Percentiles rank a stretch among this genome's conserved stretches.
These are phyloP conservation scores for Megalops atlanticus DNA, from an alignment of 2,113 vertebrate genomes.

Conservation along the genomic window DNA sequence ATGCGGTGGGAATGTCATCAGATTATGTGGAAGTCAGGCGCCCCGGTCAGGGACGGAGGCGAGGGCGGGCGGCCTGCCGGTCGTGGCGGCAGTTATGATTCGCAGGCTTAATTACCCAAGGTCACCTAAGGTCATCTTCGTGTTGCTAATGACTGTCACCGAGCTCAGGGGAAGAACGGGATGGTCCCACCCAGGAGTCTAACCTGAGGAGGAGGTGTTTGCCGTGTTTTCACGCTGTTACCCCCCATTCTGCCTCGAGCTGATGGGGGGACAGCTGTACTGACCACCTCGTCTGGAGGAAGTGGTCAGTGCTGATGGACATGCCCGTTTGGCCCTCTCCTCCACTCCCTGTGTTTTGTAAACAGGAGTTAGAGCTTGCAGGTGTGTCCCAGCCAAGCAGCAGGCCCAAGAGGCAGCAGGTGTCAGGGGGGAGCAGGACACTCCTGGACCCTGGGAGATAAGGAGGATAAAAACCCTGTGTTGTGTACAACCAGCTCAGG, in stretches of 20 bases:
- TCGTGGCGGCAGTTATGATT: background rate
- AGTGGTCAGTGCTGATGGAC: background rate
- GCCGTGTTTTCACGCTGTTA: background rate
- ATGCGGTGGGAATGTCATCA: conserved; percentile 35
- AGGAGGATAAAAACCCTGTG: background rate
- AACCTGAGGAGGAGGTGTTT: background rate
- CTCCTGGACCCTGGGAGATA: background rate
- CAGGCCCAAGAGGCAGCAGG: background rate
- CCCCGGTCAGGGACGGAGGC: conserved; percentile 17
- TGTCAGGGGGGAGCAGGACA: background rate
- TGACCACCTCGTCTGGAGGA: background rate
- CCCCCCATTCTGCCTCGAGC: background rate
- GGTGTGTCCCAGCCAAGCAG: background rate
- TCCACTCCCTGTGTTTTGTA: background rate
- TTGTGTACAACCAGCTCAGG: too few species aligned
- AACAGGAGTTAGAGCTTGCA: background rate
- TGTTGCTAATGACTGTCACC: too few species aligned
- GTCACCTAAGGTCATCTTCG: too few species aligned
- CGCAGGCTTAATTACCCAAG: too few species aligned
- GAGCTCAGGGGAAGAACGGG: background rate
- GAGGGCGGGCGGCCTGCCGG: background rate
- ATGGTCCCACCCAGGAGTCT: too few species aligned
- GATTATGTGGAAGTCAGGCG: conserved; percentile 30
- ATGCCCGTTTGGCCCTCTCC: background rate
- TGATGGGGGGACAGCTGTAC: background rate